These are phyloP conservation scores for Drosophila basisetae DNA, from an alignment of 2,888 invertebrate species.

Conservation along the genomic window DNA sequence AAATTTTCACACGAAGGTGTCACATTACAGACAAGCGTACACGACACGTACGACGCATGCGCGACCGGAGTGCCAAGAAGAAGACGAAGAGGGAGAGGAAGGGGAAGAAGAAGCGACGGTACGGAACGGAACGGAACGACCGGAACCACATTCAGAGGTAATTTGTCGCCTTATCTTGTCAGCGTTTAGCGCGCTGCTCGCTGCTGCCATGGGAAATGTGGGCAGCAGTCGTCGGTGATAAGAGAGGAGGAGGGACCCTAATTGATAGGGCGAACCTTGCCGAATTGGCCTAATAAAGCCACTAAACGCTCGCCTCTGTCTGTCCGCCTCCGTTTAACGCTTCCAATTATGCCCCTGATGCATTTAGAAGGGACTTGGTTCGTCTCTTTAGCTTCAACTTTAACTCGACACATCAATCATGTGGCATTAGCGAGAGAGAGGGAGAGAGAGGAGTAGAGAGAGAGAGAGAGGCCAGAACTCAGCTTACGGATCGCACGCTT, in stretches of 20 bases:
- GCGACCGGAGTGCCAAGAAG: constrained; percentile 23
- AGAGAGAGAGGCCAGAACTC: constrained; percentile 16
- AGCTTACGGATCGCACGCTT: constrained; percentile 57
- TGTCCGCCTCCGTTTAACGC: constrained; percentile 83
- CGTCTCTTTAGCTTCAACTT: constrained; percentile 6
- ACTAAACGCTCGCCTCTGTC: constrained; percentile 56
- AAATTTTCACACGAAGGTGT: constrained; percentile 80
- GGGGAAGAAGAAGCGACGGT: background rate
- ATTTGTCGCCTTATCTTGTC: constrained; percentile 81
- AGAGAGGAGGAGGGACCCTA: constrained; percentile 32
- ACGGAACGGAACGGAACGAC: constrained; percentile 27
- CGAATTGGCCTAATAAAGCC: constrained; percentile 63
- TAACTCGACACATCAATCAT: constrained; percentile 64
- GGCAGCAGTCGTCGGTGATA: constrained; percentile 50
- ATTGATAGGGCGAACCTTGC: constrained; percentile 25
- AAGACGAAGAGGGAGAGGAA: no score
- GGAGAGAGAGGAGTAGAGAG: background rate
- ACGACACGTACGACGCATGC: constrained; percentile 56
- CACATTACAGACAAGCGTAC: constrained; percentile 70
- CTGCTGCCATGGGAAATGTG: constrained; percentile 56
- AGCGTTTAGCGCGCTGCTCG: constrained; percentile 60
- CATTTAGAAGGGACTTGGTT: constrained; percentile 10
- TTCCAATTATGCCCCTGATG: constrained; percentile 63
- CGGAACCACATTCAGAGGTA: constrained; percentile 65
- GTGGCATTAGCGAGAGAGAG: background rate